Evolutionary conservation across 2,888 invertebrate genomes (phyloP), one percentile per base, ranked within the genome.

Genomic region (Polylopha cassiicola): DNA sequence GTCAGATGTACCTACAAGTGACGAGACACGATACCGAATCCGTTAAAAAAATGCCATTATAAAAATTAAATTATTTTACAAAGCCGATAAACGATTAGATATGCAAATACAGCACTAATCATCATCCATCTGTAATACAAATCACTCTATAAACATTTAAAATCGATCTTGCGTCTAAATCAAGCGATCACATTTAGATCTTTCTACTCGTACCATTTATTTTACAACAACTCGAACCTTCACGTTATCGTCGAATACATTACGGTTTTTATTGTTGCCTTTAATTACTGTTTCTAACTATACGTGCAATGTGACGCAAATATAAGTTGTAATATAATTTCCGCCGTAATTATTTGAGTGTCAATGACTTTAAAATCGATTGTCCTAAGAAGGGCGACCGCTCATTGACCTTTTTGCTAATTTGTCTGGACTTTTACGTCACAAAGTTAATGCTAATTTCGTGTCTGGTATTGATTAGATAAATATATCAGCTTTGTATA

Each of bases 351-450:
- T 4, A n/a, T 14, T 10, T 8, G 9, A 15, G 33, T 10, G 43
- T 34, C 43, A 43, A 39, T 39, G 43, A 43, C 43, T 36, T 10
- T 13, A 10, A 34, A 43, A 43, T 34, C 39, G 21, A 39, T 36
- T 39, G 39, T 34, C 43, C 34, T 39, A 24, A 18, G 31, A 39
- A 43, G 39, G 43, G 27, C 26, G 29, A 32, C 31, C 14, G 27
- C 27, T 39, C 15, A 17, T 8, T 9, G 31, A 43, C 30, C 33
- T 39, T 8, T 21, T 1, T 31, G 22, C 3, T 7, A 15, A 22
- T 21, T 7, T n/a, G 15, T 15, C 15, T 17, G 34, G 7, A 5
- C 26, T 4, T 21, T 16, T 27, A 22, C 24, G 37, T 42, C 37
- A 31, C 26, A 16, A 4, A n/a, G n/a, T n/a, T n/a, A n/a, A n/a